Conservation (phyloP, 2,888 invertebrate genomes). For the Cephus pygmeus region DNA sequence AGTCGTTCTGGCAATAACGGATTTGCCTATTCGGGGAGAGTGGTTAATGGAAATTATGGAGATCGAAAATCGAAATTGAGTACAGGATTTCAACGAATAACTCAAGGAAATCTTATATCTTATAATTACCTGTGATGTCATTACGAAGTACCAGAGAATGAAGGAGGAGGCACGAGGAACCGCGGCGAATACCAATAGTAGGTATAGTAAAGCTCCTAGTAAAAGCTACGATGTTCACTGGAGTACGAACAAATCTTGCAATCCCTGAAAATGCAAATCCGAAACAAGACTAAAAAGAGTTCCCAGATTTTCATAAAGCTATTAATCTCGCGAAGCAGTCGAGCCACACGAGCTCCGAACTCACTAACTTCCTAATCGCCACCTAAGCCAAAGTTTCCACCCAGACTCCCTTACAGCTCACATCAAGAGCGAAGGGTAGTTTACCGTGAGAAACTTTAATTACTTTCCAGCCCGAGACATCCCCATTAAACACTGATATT, state of each 20-base stretch:
- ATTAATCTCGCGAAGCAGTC: background rate
- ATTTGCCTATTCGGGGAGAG: background rate
- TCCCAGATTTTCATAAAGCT: background rate
- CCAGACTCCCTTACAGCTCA: background rate
- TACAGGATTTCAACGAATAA: background rate
- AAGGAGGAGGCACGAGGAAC: background rate
- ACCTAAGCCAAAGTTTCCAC: background rate
- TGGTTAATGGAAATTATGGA: background rate
- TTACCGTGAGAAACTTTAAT: background rate
- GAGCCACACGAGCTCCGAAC: background rate
- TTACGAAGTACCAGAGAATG: background rate
- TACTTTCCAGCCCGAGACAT: background rate
- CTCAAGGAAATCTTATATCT: background rate
- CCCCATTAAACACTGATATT: background rate
- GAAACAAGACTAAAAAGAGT: background rate
- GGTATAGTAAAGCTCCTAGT: background rate
- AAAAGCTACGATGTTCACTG: background rate
- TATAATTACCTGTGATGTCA: background rate
- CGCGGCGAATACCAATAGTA: background rate
- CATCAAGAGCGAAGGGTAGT: background rate
- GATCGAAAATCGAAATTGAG: background rate
- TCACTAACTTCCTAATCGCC: background rate
- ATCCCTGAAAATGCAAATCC: background rate
- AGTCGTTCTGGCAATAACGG: no score
- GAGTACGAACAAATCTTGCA: background rate